Percentiles rank a stretch among this genome's conserved stretches.
These are phyloP conservation scores for Eucera pruinosa DNA, from an alignment of 2,888 invertebrate species.

Conservation along the genomic window DNA sequence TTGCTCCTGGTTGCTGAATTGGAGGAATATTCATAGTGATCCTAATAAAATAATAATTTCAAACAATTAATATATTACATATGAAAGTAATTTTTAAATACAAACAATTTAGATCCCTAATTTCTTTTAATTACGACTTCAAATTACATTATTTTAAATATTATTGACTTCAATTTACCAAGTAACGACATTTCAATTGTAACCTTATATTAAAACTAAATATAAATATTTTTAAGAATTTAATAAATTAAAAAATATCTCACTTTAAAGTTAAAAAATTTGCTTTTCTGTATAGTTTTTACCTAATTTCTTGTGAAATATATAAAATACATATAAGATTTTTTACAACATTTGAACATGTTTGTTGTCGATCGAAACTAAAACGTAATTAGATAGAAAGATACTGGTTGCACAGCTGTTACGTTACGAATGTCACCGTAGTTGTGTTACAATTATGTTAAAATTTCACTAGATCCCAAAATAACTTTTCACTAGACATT, in stretches of 20 bases:
- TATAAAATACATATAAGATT: slow-evolving; percentile 5
- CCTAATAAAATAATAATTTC: slow-evolving; percentile 26
- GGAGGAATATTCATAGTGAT: slow-evolving; percentile 80
- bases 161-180: not conserved
- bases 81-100: not conserved
- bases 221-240: too few species aligned
- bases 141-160: not conserved
- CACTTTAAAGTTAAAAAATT: not conserved
- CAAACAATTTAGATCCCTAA: not conserved
- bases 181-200: not conserved
- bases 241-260: slow-evolving; percentile 2
- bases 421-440: too few species aligned
- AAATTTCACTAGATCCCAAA: not conserved
- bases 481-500: not conserved
- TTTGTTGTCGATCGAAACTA: slow-evolving; percentile 10
- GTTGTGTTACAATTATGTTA: too few species aligned
- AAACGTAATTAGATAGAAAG: not conserved
- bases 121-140: not conserved
- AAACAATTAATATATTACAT: not conserved
- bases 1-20: slow-evolving; percentile 80
- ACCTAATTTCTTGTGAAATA: slow-evolving; percentile 3
- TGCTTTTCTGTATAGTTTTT: not conserved
- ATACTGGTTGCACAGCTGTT: not conserved
- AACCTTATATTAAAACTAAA: slow-evolving; percentile 23
- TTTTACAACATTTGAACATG: slow-evolving; percentile 7